Percentiles rank a stretch among this genome's conserved stretches.
These are phyloP conservation scores for Myrmecobius fasciatus DNA, from an alignment of 2,113 vertebrate genomes.

Conservation along the genomic window DNA sequence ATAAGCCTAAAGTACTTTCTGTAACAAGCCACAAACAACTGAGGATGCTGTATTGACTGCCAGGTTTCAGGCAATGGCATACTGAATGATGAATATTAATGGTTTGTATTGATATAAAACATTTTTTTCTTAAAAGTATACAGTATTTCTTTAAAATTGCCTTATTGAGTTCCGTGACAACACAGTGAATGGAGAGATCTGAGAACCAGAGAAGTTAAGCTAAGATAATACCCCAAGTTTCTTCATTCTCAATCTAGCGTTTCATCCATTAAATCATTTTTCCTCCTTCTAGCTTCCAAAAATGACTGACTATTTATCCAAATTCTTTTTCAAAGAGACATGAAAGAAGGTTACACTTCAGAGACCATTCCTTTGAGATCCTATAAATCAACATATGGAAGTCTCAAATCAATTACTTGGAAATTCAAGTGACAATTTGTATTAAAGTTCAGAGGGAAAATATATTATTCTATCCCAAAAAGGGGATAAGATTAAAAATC, in stretches of 20 bases:
- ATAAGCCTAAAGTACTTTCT: conserved; percentile 78
- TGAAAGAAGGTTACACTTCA: conserved; percentile 61
- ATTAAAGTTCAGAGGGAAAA: conserved; percentile 48
- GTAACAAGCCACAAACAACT: conserved; percentile 72
- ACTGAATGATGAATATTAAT: conserved; percentile 65
- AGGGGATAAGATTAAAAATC: conserved; percentile 14
- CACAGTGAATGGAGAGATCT: neutral
- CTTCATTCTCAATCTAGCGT: conserved; percentile 57
- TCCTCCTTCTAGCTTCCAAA: conserved; percentile 54
- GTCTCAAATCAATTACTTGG: conserved; percentile 61
- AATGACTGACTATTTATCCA: conserved; percentile 49
- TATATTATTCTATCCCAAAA: conserved; percentile 34
- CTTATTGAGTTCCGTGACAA: conserved; percentile 59
- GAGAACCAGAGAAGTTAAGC: conserved; percentile 22
- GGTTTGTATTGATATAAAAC: conserved; percentile 60
- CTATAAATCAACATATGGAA: conserved; percentile 46
- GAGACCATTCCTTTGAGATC: conserved; percentile 43
- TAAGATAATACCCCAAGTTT: conserved; percentile 58
- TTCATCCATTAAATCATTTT: conserved; percentile 56
- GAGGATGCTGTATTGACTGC: conserved; percentile 68
- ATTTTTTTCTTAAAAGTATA: conserved; percentile 62
- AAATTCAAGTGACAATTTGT: conserved; percentile 49
- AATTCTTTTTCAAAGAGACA: conserved; percentile 20
- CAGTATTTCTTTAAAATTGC: conserved; percentile 58
- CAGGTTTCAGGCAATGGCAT: conserved; percentile 71